These are phyloP conservation scores for Drymodes brunneopygia DNA, from an alignment of 2,113 vertebrate species.

Conservation along the genomic window DNA sequence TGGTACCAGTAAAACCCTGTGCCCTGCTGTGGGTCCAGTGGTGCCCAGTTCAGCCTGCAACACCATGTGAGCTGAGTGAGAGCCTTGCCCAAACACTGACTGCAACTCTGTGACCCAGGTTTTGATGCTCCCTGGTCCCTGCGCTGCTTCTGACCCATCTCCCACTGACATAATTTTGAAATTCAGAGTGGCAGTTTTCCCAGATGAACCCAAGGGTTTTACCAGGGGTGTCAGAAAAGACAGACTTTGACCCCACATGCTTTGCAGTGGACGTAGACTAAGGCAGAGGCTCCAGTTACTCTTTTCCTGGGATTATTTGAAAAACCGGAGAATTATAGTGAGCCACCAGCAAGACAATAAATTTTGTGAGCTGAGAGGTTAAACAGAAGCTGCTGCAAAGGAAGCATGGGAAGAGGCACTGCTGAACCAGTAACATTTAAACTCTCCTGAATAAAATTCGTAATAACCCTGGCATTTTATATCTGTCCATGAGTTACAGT, in stretches of 20 bases:
- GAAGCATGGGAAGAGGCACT: not conserved
- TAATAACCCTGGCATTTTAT: not conserved
- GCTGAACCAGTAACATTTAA: not conserved
- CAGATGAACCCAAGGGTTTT: not conserved
- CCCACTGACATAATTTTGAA: not conserved
- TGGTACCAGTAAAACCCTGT: not conserved
- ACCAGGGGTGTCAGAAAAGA: not conserved
- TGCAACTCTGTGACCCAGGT: fast-evolving
- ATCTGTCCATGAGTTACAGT: not conserved
- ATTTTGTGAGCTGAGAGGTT: not conserved
- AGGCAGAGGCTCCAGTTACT: not conserved
- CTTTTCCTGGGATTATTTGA: not conserved
- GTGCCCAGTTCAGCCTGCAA: not conserved
- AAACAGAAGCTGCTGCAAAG: not conserved
- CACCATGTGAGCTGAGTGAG: not conserved
- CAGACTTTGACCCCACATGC: not conserved
- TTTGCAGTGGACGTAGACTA: not conserved
- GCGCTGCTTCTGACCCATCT: not conserved
- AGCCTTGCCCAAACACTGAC: fast-evolving
- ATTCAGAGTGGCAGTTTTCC: not conserved
- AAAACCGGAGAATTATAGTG: not conserved
- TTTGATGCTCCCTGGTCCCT: not conserved
- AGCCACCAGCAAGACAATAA: not conserved
- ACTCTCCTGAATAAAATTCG: not conserved
- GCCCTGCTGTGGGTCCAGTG: fast-evolving